Conservation (phyloP, 1,140 invertebrate genomes). For the Drosophila mayri region DNA sequence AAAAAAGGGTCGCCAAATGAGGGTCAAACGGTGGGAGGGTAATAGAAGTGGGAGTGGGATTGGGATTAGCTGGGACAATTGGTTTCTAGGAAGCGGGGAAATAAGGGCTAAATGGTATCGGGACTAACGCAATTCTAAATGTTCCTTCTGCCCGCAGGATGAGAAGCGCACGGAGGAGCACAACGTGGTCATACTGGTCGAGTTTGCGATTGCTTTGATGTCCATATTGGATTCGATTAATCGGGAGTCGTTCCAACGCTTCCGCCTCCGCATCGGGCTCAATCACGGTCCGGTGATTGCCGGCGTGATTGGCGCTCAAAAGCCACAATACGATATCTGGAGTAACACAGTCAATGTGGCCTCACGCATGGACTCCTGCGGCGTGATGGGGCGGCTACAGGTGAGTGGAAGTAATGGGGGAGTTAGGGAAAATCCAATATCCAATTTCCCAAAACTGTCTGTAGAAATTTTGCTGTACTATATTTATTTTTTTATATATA, state of each 20-base stretch:
- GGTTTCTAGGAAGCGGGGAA: constrained; percentile 41
- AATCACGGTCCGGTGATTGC: constrained; percentile 98
- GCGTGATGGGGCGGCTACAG: constrained; percentile 93
- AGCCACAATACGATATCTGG: constrained; percentile 99
- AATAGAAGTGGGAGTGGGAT: constrained; percentile 3
- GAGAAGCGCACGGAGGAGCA: constrained; percentile 92
- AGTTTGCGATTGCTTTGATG: constrained; percentile 97
- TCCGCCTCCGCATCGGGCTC: constrained; percentile 96
- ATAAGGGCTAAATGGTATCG: constrained; percentile 58
- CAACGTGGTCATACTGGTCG: constrained; percentile 95
- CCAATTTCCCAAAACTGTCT: neutral
- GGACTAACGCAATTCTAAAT: constrained; percentile 52
- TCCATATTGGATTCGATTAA: constrained; percentile 97
- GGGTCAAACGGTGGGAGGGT: constrained; percentile 49
- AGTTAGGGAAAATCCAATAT: neutral
- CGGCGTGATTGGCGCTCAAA: constrained; percentile 97
- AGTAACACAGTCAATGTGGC: constrained; percentile 99
- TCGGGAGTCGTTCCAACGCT: constrained; percentile 97
- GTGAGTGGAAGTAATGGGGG: constrained; percentile 84
- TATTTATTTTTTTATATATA: too few species aligned
- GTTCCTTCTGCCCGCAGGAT: constrained; percentile 85
- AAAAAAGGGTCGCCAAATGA: constrained; percentile 63
- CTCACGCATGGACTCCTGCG: constrained; percentile 98
- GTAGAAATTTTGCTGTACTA: neutral
- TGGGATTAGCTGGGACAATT: constrained; percentile 67